Conservation (phyloP, 2,797 vertebrate species). For the Neosilurus hyrtlii region DNA sequence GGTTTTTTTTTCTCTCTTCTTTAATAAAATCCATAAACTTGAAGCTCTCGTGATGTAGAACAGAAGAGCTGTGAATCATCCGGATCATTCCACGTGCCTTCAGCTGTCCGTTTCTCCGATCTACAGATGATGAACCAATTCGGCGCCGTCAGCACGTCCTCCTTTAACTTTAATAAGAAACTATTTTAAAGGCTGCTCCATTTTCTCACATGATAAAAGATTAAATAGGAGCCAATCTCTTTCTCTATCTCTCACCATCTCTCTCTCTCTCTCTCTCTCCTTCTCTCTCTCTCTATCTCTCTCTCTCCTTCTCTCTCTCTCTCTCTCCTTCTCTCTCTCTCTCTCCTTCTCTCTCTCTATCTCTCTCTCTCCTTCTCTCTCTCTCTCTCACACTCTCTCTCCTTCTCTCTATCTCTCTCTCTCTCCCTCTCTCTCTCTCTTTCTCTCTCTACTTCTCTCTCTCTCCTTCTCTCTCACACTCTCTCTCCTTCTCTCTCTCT, state of each 20-base stretch:
- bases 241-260: constrained; percentile 33
- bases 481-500: no score
- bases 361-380: no score
- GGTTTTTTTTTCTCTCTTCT: neutral
- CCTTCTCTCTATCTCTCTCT: no score
- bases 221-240: constrained; percentile 46
- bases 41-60: constrained; percentile 37
- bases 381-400: no score
- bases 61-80: constrained; percentile 36
- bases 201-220: constrained; percentile 53
- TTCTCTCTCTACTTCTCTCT: no score
- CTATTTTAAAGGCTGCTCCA: constrained; percentile 52
- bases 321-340: no score
- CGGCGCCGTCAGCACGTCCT: constrained; percentile 43
- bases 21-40: constrained; percentile 44
- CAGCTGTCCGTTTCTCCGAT: constrained; percentile 46
- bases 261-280: no score
- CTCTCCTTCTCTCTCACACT: no score
- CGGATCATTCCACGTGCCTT: constrained; percentile 19
- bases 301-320: no score
- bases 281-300: no score
- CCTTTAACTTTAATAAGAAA: constrained; percentile 53
- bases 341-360: no score
- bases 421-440: no score
- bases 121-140: constrained; percentile 52